Conservation (phyloP, 2,888 invertebrate species). For the Bhutanitis thaidina region DNA sequence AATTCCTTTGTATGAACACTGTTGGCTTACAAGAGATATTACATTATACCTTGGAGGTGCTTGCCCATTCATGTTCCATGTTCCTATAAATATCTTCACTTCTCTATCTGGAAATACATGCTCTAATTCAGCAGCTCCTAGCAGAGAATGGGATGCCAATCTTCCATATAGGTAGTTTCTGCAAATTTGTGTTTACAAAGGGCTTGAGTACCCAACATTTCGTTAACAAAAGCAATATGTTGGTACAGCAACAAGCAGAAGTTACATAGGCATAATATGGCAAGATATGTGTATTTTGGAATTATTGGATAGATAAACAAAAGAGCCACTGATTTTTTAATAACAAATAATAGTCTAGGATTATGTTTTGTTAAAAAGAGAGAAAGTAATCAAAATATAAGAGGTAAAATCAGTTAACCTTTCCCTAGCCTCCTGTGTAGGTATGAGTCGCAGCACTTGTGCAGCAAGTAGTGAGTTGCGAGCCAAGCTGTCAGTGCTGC, state of each 20-base stretch:
- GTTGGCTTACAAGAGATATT: not conserved
- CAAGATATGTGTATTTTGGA: no score
- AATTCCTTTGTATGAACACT: no score
- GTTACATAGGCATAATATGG: not conserved
- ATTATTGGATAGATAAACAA: no score
- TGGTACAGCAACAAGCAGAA: slow-evolving; percentile 14
- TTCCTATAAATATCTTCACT: slow-evolving; percentile 92
- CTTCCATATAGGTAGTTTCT: slow-evolving; percentile 90
- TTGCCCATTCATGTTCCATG: slow-evolving; percentile 99
- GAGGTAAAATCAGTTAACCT: slow-evolving; percentile 70
- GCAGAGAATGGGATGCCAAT: slow-evolving; percentile 87
- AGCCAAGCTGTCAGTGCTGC: slow-evolving; percentile 84
- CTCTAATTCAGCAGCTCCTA: slow-evolving; percentile 91
- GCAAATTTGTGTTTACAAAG: slow-evolving; percentile 1
- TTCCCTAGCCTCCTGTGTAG: slow-evolving; percentile 89
- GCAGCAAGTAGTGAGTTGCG: slow-evolving; percentile 88
- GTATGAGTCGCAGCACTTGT: slow-evolving; percentile 89
- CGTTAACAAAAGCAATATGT: not conserved
- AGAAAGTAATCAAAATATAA: not conserved
- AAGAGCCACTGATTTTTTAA: no score
- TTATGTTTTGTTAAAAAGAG: no score
- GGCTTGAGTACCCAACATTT: no score
- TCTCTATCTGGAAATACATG: slow-evolving; percentile 92
- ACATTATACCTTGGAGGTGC: slow-evolving; percentile 84
- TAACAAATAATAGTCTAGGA: no score